phyloP scores from a whole-genome alignment of 92 coral and sea anemone genomes.

The Epizoanthus illoricatus region DNA sequence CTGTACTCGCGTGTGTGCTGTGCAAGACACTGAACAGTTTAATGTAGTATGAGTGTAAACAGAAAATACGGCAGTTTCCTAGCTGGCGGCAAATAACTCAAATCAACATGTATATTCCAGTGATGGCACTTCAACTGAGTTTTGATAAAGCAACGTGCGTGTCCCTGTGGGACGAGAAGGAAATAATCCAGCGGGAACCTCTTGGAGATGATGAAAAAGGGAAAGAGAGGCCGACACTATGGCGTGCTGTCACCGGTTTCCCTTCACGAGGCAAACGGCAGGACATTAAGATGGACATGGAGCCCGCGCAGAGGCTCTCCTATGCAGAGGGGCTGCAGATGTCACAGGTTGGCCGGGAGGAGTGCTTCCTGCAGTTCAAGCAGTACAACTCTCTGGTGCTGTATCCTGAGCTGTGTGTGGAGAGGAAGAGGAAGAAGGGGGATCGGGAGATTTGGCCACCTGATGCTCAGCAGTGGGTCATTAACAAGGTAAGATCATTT shows the following conservation, averaged over 20 bases:
- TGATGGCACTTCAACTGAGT: constrained; percentile 76
- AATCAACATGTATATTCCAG: constrained; percentile 44
- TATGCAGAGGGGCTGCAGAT: constrained; percentile 81
- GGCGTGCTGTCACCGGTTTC: constrained; percentile 83
- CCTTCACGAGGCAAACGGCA: constrained; percentile 82
- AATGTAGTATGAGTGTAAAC: no score
- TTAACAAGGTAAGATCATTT: constrained; percentile 66
- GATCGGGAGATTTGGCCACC: constrained; percentile 74
- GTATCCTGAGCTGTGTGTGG: constrained; percentile 81
- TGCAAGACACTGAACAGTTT: no score
- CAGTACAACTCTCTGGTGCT: constrained; percentile 70
- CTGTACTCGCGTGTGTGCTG: no score
- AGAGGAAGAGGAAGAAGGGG: constrained; percentile 68
- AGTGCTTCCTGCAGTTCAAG: constrained; percentile 80
- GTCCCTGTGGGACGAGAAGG: constrained; percentile 93
- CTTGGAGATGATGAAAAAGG: constrained; percentile 82
- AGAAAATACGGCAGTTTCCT: no score
- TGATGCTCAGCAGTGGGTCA: constrained; percentile 89
- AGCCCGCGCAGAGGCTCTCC: constrained; percentile 51
- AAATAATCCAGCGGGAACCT: constrained; percentile 84
- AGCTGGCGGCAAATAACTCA: neutral
- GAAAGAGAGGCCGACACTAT: constrained; percentile 68
- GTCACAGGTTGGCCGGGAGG: constrained; percentile 72
- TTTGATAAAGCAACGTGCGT: constrained; percentile 81
- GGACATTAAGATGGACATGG: constrained; percentile 65